These are phyloP conservation scores for Papilio helenus DNA, from an alignment of 1,140 invertebrate genomes.

Conservation along the genomic window DNA sequence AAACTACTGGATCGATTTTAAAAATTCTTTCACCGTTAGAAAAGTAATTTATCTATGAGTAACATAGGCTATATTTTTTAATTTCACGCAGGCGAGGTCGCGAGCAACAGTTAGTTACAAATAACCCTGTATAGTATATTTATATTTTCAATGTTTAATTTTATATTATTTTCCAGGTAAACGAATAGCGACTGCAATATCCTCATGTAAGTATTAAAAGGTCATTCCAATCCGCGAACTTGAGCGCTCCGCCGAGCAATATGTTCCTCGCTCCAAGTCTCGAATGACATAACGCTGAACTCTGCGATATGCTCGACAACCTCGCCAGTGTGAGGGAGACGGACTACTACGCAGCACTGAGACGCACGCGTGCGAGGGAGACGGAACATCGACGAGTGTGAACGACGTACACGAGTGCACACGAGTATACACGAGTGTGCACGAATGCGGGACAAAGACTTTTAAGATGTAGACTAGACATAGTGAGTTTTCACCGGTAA, in stretches of 20 bases:
- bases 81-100: too few species aligned
- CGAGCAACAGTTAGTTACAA: too few species aligned
- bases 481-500: too few species aligned
- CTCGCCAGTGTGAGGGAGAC: neutral
- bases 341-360: neutral
- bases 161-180: slow-evolving; percentile 69
- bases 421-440: neutral
- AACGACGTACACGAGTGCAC: neutral
- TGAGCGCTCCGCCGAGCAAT: slow-evolving; percentile 59
- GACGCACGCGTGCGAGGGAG: neutral
- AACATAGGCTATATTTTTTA: too few species aligned
- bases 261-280: slow-evolving; percentile 66
- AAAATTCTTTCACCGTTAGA: too few species aligned
- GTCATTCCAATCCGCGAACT: slow-evolving; percentile 70
- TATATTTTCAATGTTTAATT: too few species aligned
- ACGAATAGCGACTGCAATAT: slow-evolving; percentile 84
- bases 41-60: too few species aligned
- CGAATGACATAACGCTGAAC: slow-evolving; percentile 43
- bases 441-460: neutral
- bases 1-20: too few species aligned
- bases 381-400: neutral
- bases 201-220: slow-evolving; percentile 86
- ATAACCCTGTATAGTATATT: too few species aligned
- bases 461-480: too few species aligned
- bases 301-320: neutral